These are phyloP conservation scores for Ptychobarbus kaznakovi DNA, from an alignment of 2,797 vertebrate species.

Conservation along the genomic window DNA sequence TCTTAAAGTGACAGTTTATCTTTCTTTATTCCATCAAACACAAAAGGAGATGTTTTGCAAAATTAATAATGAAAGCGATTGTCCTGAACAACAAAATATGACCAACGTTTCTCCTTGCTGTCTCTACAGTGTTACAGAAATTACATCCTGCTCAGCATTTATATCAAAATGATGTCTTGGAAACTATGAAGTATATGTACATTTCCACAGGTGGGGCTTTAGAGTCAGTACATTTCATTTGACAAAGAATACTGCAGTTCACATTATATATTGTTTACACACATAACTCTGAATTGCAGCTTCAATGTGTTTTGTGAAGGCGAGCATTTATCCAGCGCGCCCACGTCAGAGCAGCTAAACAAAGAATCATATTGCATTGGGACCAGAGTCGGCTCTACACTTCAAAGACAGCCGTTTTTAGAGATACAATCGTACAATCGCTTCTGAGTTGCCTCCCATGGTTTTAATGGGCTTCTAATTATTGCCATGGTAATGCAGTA, in stretches of 20 bases:
- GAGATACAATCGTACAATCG: constrained; percentile 73
- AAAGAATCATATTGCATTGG: constrained; percentile 71
- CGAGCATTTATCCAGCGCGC: constrained; percentile 24
- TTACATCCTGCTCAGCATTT: no score
- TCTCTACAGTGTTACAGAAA: no score
- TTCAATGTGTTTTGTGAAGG: constrained; percentile 29
- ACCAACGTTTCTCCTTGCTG: no score
- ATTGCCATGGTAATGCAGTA: constrained; percentile 54
- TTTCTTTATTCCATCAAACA: not conserved
- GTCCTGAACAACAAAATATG: not conserved
- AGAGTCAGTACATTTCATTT: not conserved
- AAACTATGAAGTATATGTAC: no score
- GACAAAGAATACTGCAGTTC: not conserved
- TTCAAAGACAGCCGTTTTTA: constrained; percentile 77
- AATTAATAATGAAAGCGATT: not conserved
- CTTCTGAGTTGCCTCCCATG: constrained; percentile 58
- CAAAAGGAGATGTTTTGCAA: not conserved
- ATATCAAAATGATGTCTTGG: no score
- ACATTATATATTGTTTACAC: constrained; percentile 36
- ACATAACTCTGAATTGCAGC: not conserved
- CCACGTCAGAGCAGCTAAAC: constrained; percentile 72
- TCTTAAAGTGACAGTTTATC: not conserved
- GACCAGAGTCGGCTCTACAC: constrained; percentile 66
- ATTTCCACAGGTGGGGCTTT: no score
- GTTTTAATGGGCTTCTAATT: constrained; percentile 59